A percentile compares a stretch with the other conserved stretches of the same genome.
These are phyloP conservation scores for Vipera ursinii DNA, from an alignment of 2,797 vertebrate genomes.

Conservation along the genomic window DNA sequence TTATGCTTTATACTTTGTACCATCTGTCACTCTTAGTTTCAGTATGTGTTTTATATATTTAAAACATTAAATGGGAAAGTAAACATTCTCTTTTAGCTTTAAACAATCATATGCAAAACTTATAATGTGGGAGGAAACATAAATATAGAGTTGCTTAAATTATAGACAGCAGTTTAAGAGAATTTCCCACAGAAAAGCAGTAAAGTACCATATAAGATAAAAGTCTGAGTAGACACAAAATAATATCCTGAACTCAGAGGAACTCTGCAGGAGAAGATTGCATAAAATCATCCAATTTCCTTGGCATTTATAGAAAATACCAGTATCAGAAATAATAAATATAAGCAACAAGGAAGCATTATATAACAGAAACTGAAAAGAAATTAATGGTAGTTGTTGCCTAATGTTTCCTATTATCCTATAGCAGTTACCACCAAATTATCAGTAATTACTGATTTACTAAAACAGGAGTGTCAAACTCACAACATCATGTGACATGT, in stretches of 20 bases:
- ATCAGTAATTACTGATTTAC: neutral
- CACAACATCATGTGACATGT: too few relatives aligned
- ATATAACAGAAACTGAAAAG: neutral
- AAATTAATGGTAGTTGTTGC: neutral
- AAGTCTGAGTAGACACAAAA: neutral
- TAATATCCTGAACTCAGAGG: neutral
- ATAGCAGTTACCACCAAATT: neutral
- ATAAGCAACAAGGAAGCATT: neutral
- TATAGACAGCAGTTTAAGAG: neutral
- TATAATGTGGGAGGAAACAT: neutral
- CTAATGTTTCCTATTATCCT: neutral
- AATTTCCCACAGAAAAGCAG: neutral
- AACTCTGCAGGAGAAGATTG: neutral
- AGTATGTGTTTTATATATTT: neutral
- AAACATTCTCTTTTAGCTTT: neutral
- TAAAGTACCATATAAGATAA: neutral
- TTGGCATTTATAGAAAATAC: neutral
- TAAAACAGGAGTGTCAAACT: neutral
- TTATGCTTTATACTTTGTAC: neutral
- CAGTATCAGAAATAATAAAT: neutral
- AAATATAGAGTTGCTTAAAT: neutral
- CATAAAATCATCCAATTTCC: neutral
- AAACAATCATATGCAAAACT: neutral
- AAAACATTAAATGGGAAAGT: neutral
- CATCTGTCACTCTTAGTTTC: neutral